A percentile compares a stretch with the other conserved stretches of the same genome.
These are phyloP conservation scores for Pangasius mekongensis DNA, from an alignment of 2,797 vertebrate genomes.

Conservation along the genomic window DNA sequence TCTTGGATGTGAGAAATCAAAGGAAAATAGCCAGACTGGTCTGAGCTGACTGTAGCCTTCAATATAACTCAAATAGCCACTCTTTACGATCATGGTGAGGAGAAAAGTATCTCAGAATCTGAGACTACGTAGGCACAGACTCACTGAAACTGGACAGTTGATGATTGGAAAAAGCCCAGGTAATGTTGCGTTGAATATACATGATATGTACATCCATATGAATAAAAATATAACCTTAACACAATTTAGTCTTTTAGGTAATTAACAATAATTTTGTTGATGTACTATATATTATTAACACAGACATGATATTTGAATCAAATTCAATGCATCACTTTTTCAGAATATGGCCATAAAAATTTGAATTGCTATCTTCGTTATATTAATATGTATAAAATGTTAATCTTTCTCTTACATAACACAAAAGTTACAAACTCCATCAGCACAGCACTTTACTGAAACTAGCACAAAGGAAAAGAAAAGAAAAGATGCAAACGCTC, in stretches of 20 bases:
- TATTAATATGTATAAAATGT: not conserved
- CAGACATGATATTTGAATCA: not conserved
- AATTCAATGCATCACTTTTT: not conserved
- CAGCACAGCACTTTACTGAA: not conserved
- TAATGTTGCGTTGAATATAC: not conserved
- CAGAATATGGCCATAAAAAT: not conserved
- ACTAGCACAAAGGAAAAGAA: not conserved
- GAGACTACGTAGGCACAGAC: not conserved
- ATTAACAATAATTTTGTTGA: not conserved
- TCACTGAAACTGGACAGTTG: not conserved
- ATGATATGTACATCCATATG: not conserved
- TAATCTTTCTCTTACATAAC: not conserved
- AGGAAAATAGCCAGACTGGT: not conserved
- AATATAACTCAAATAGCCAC: not conserved
- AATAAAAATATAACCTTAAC: not conserved
- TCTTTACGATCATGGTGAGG: not conserved
- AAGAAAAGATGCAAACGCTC: not conserved
- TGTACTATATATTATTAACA: not conserved
- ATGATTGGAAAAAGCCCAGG: too few relatives aligned
- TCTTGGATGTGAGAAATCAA: not conserved
- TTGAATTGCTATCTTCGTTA: not conserved
- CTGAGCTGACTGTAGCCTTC: not conserved
- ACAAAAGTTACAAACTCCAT: not conserved
- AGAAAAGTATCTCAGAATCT: not conserved
- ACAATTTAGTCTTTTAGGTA: not conserved